Evolutionary conservation across 2,888 invertebrate genomes (phyloP), one percentile per base, ranked within the genome.

Genomic region (Aporophyla nigra): DNA sequence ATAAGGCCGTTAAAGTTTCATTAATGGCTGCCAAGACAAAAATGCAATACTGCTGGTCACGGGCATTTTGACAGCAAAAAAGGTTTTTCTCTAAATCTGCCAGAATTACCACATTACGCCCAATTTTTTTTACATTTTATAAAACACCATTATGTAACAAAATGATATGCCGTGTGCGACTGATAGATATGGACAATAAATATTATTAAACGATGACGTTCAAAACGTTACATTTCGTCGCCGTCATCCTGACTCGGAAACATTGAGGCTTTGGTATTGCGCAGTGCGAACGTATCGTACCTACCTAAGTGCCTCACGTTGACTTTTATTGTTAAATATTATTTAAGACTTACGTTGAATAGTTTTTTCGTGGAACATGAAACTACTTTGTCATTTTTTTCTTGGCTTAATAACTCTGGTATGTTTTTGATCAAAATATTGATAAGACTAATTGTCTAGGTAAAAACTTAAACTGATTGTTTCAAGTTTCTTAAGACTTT

Each of bases 181-280:
- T 76, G 61, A 67, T 82, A 75, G 73, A 77, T 62, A 51, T n/a
- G 54, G 33, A 59, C 51, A 78, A 56, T 74, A 80, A 74, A 62
- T 74, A 75, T 72, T 54, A 40, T 80, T 56, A 51, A 54, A 66
- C 70, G 59, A 80, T 83, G 80, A 78, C 78, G 65, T 70, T 33
- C 49, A n/a, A 19, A 77, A 56, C 19, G 78, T 49, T n/a, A 69
- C 40, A 61, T 69, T 66, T 65, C 43, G 24, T 33, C 74, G 24
- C 43, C 14, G 54, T 72, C 78, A 83, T 83, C 46, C 78, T 78
- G 71, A 78, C 71, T 67, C n/a, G 40, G 54, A n/a, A 56, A 27
- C 14, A 53, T 77, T 40, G 16, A 10, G 43, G 61, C 27, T 79
- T 59, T 19, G 21, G 27, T 51, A 73, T 62, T 71, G 58, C 71